Conservation (phyloP, 1,140 invertebrate species). For the Oreohelix idahoensis region DNA sequence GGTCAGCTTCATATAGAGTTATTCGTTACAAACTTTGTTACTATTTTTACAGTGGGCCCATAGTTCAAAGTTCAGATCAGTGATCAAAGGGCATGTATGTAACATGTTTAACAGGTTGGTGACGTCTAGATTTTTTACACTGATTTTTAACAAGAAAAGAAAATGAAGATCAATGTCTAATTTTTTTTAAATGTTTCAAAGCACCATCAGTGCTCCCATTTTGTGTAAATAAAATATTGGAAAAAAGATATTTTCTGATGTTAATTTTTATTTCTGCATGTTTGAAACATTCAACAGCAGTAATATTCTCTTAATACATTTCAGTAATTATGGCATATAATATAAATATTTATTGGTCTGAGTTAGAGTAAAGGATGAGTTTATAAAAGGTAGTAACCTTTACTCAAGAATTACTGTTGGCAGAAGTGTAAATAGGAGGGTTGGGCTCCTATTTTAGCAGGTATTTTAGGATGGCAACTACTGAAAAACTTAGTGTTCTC, state of each 20-base stretch:
- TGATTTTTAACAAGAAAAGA: not conserved
- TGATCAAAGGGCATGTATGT: not conserved
- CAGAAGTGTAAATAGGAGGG: no score
- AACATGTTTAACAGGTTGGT: not conserved
- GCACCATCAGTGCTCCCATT: not conserved
- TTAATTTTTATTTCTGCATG: not conserved
- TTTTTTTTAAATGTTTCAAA: not conserved
- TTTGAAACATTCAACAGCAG: no score
- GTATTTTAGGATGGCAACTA: no score
- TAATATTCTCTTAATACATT: no score
- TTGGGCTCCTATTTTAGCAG: no score
- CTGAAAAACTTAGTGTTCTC: no score
- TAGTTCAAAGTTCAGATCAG: not conserved
- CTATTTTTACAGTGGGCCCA: not conserved
- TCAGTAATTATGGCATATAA: no score
- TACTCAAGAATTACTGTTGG: no score
- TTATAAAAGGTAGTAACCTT: no score
- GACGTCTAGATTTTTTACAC: not conserved
- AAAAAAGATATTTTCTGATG: not conserved
- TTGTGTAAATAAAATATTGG: not conserved
- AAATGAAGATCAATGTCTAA: not conserved
- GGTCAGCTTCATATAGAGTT: not conserved
- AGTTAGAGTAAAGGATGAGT: no score
- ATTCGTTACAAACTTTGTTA: not conserved
- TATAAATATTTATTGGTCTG: no score